These are phyloP conservation scores for Thryonomys swinderianus DNA, from an alignment of 2,113 vertebrate genomes.

Conservation along the genomic window DNA sequence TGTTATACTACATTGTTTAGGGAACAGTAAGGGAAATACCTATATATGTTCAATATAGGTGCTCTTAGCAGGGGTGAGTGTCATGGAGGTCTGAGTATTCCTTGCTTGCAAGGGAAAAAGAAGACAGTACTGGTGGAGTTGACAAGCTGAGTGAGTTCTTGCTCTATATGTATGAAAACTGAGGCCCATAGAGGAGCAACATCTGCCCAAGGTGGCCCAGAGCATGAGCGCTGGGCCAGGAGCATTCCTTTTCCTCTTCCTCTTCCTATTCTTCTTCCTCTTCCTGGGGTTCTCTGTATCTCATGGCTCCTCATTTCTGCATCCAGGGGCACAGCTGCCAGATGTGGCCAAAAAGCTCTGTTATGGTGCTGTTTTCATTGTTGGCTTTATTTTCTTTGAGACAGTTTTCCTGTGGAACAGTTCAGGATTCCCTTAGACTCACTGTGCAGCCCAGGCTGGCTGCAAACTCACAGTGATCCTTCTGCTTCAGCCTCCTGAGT, in stretches of 20 bases:
- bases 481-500: background rate
- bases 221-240: background rate
- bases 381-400: background rate
- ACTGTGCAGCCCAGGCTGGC: background rate
- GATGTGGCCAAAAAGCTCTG: background rate
- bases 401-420: background rate
- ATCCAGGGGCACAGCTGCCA: background rate
- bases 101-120: background rate
- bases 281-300: background rate
- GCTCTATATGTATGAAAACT: background rate
- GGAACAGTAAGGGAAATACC: background rate
- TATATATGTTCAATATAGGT: background rate
- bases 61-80: background rate
- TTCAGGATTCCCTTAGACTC: background rate
- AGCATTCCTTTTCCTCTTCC: background rate
- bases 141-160: background rate
- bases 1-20: background rate
- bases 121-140: background rate
- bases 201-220: background rate
- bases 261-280: no score
- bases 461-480: background rate
- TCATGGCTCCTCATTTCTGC: background rate
- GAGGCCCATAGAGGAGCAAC: background rate
- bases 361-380: background rate
- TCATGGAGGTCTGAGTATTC: background rate